These are phyloP conservation scores for Dissostichus mawsoni DNA, from an alignment of 2,113 vertebrate species.

Conservation along the genomic window DNA sequence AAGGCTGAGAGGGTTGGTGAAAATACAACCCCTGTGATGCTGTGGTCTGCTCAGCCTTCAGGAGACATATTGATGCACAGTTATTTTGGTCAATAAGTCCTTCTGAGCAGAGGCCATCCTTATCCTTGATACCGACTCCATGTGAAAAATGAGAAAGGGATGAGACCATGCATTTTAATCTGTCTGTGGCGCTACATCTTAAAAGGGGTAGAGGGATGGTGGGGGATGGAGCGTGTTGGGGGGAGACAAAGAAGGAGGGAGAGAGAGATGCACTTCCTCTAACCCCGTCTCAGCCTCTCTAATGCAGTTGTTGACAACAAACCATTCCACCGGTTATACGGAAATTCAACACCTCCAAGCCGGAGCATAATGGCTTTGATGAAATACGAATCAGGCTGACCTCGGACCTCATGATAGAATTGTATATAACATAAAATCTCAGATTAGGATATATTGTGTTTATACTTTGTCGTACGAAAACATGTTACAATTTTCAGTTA, in stretches of 20 bases:
- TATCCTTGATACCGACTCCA: slow-evolving; percentile 81
- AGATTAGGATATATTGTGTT: slow-evolving; percentile 14
- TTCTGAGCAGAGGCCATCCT: slow-evolving; percentile 82
- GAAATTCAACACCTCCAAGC: slow-evolving; percentile 56
- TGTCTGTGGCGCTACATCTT: slow-evolving; percentile 69
- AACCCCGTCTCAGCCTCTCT: slow-evolving; percentile 58
- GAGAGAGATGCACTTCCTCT: slow-evolving; percentile 59
- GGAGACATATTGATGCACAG: slow-evolving; percentile 83
- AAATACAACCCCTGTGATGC: slow-evolving; percentile 78
- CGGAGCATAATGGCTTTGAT: slow-evolving; percentile 55
- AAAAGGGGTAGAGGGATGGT: slow-evolving; percentile 30
- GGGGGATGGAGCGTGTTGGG: not conserved
- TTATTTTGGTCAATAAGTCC: slow-evolving; percentile 86
- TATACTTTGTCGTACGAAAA: not conserved
- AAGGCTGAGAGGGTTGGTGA: slow-evolving; percentile 65
- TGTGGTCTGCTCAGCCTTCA: slow-evolving; percentile 76
- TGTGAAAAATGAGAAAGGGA: slow-evolving; percentile 82
- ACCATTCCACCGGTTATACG: slow-evolving; percentile 42
- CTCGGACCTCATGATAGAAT: slow-evolving; percentile 45
- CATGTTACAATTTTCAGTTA: not conserved
- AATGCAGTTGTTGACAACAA: slow-evolving; percentile 74
- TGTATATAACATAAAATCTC: slow-evolving; percentile 27
- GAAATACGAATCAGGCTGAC: slow-evolving; percentile 47
- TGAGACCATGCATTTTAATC: slow-evolving; percentile 81
- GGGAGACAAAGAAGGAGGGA: not conserved